Evolutionary conservation across 2,797 vertebrate species (phyloP).

Genomic region (Anguilla obscura): DNA sequence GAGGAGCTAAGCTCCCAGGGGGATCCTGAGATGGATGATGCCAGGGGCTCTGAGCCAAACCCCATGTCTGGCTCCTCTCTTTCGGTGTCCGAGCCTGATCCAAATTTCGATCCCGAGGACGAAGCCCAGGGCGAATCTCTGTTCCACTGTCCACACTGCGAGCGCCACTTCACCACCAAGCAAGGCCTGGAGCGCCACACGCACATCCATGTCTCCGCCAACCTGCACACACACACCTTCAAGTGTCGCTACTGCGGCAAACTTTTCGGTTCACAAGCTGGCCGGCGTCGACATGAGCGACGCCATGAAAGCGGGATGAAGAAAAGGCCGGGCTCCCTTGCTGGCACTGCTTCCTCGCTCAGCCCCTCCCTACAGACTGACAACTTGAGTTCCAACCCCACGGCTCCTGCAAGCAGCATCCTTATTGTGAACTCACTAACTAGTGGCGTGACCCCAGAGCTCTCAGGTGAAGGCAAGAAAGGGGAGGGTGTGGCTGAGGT

Average conservation of each 20-base stretch:
- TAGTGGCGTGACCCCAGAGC: constrained; percentile 64
- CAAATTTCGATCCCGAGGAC: constrained; percentile 76
- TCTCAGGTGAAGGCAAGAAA: constrained; percentile 45
- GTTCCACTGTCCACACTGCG: constrained; percentile 91
- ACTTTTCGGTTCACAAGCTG: constrained; percentile 93
- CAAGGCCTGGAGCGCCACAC: constrained; percentile 93
- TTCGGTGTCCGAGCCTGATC: constrained; percentile 50
- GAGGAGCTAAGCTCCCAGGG: constrained; percentile 42
- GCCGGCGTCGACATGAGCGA: constrained; percentile 89
- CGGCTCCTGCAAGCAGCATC: constrained; percentile 59
- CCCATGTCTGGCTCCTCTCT: constrained; percentile 53
- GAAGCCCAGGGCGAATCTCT: constrained; percentile 76
- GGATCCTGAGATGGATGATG: constrained; percentile 53
- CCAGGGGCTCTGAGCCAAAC: constrained; percentile 50
- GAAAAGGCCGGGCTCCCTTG: constrained; percentile 73
- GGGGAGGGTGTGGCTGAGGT: constrained; percentile 48
- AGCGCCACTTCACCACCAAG: constrained; percentile 91
- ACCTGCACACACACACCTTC: constrained; percentile 82
- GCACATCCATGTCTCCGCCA: constrained; percentile 86
- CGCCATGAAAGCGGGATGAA: constrained; percentile 88
- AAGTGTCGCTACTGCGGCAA: constrained; percentile 95
- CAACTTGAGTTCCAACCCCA: constrained; percentile 70
- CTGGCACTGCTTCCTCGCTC: constrained; percentile 59
- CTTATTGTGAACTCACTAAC: constrained; percentile 63
- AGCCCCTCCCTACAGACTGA: constrained; percentile 65